Conservation (phyloP, 2,888 invertebrate genomes). For the Drosophila yooni region DNA sequence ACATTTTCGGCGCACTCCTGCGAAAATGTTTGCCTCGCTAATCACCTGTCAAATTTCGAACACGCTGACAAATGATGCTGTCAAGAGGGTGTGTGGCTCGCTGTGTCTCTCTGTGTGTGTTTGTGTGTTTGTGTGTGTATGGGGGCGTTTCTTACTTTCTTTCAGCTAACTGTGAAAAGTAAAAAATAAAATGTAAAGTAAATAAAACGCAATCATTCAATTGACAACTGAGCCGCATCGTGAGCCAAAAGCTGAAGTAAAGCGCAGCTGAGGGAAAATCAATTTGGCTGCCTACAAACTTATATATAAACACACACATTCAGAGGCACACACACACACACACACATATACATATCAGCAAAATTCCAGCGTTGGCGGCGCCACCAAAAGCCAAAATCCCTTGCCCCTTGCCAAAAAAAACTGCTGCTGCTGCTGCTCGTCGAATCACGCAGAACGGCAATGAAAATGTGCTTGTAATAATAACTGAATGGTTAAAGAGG, state of each 20-base stretch:
- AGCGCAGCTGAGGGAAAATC: constrained; percentile 66
- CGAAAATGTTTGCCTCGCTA: constrained; percentile 66
- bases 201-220: constrained; percentile 81
- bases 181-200: constrained; percentile 53
- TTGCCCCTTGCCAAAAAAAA: not conserved
- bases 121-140: not conserved
- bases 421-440: constrained; percentile 4
- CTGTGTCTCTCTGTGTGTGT: not conserved
- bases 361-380: constrained; percentile 67
- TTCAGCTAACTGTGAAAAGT: constrained; percentile 38
- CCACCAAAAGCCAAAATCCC: constrained; percentile 50
- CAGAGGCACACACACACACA: not conserved
- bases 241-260: constrained; percentile 24
- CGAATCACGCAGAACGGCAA: constrained; percentile 55
- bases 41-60: constrained; percentile 80
- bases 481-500: constrained; percentile 50
- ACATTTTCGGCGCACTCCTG: constrained; percentile 4
- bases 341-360: constrained; percentile 1
- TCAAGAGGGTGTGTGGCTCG: not conserved
- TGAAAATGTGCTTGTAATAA: constrained; percentile 81
- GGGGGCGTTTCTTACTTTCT: not conserved
- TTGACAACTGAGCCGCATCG: constrained; percentile 71
- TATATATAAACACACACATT: constrained; percentile 8
- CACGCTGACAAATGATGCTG: constrained; percentile 76
- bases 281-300: constrained; percentile 57